phyloP scores from a whole-genome alignment of 2,113 vertebrate species.

The Corapipo altera region DNA sequence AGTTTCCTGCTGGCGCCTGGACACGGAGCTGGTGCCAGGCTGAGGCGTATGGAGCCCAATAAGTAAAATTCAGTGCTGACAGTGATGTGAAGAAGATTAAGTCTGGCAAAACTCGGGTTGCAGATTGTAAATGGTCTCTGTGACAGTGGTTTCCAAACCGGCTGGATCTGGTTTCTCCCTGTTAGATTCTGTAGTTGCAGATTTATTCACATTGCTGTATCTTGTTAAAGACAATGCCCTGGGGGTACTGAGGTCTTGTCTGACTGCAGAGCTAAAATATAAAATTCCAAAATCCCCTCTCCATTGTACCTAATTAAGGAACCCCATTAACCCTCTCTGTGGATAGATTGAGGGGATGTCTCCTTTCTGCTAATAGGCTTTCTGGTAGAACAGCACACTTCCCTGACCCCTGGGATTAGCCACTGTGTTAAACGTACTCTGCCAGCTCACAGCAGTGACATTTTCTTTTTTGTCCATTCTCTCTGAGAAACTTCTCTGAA shows the following conservation, averaged over 20 bases:
- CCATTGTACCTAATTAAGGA: slow-evolving; percentile 29
- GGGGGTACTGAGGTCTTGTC: background rate
- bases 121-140: background rate
- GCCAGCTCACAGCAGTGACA: background rate
- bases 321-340: slow-evolving; percentile 45
- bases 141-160: background rate
- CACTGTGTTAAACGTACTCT: background rate
- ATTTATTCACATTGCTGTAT: background rate
- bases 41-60: background rate
- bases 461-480: background rate
- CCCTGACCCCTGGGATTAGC: background rate
- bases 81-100: background rate
- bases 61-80: background rate
- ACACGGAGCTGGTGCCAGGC: background rate
- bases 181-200: background rate
- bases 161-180: background rate
- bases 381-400: background rate
- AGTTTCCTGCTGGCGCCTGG: background rate
- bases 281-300: background rate
- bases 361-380: slow-evolving; percentile 35
- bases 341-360: background rate
- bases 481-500: background rate
- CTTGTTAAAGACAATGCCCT: slow-evolving; percentile 4
- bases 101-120: background rate
- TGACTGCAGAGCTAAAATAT: background rate